phyloP scores from a whole-genome alignment of 2,113 vertebrate genomes.

The Aphyosemion australe region DNA sequence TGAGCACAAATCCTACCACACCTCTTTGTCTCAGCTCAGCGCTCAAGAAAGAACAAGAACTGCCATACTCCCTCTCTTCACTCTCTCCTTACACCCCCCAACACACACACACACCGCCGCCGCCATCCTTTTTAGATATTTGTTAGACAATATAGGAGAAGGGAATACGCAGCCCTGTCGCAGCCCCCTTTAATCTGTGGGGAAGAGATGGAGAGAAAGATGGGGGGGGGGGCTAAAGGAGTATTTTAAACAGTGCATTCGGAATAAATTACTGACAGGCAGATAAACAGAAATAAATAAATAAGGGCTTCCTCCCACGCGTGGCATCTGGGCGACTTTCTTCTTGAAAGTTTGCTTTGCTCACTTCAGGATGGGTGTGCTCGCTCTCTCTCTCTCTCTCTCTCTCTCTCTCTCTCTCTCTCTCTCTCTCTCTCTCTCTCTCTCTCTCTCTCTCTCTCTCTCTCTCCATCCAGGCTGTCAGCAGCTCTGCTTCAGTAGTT shows the following conservation, averaged over 20 bases:
- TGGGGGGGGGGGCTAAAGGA: slow-evolving; percentile 28
- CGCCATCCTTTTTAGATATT: slow-evolving; percentile 55
- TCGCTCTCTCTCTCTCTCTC: slow-evolving; percentile 31
- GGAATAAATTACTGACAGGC: slow-evolving; percentile 79
- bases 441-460: slow-evolving; percentile 23
- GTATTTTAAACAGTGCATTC: slow-evolving; percentile 74
- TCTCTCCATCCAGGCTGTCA: slow-evolving; percentile 14
- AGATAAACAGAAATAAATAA: slow-evolving; percentile 81
- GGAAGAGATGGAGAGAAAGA: slow-evolving; percentile 48
- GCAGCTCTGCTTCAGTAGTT: slow-evolving; percentile 36
- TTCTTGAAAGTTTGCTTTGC: slow-evolving; percentile 80
- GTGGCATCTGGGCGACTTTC: slow-evolving; percentile 72
- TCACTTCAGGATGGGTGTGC: slow-evolving; percentile 68
- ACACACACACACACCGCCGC: not conserved
- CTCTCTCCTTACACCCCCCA: not conserved
- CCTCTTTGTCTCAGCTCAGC: slow-evolving; percentile 64
- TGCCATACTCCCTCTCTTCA: slow-evolving; percentile 46
- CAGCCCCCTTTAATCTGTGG: slow-evolving; percentile 61
- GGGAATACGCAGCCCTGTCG: slow-evolving; percentile 49
- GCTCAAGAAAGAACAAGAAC: slow-evolving; percentile 52
- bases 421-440: not conserved
- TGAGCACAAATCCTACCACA: slow-evolving; percentile 50
- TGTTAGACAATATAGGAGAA: slow-evolving; percentile 58
- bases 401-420: not conserved
- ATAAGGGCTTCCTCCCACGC: slow-evolving; percentile 77